These are phyloP conservation scores for Cottus gobio DNA, from an alignment of 2,113 vertebrate species.

Conservation along the genomic window DNA sequence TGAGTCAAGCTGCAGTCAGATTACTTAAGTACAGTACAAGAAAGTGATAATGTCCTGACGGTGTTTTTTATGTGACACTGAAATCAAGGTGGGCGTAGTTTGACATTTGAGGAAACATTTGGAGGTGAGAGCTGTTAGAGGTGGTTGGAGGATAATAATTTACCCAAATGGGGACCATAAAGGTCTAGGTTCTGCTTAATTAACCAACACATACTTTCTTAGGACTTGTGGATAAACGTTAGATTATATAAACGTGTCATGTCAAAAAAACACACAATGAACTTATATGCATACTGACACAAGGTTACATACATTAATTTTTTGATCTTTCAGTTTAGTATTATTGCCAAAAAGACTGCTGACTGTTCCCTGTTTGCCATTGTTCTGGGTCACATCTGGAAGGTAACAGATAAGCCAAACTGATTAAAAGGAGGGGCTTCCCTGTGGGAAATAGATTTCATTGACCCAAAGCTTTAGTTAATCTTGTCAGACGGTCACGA, in stretches of 20 bases:
- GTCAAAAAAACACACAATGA: background rate
- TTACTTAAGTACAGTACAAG: background rate
- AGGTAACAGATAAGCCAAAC: slow-evolving; percentile 25
- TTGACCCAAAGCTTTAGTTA: slow-evolving; percentile 25
- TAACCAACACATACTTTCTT: slow-evolving; percentile 21
- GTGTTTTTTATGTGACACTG: slow-evolving; percentile 1
- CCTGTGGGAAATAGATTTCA: background rate
- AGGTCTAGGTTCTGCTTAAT: slow-evolving; percentile 58
- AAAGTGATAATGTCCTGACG: slow-evolving; percentile 1
- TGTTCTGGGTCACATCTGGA: slow-evolving; percentile 26
- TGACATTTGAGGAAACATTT: slow-evolving; percentile 58
- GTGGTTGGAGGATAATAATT: slow-evolving; percentile 71
- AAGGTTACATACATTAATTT: background rate
- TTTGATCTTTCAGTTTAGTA: background rate
- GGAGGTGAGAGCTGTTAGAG: slow-evolving; percentile 63
- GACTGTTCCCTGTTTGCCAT: background rate
- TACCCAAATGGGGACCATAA: slow-evolving; percentile 50
- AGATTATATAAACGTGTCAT: background rate
- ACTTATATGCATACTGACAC: background rate
- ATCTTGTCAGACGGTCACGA: slow-evolving; percentile 3
- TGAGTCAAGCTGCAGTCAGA: slow-evolving; percentile 1
- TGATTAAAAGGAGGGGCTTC: slow-evolving; percentile 39
- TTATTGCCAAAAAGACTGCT: background rate
- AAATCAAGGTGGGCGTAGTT: slow-evolving; percentile 60
- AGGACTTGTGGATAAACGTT: background rate